Percentiles rank a stretch among this genome's conserved stretches.
These are phyloP conservation scores for Drosophila athabasca DNA, from an alignment of 1,140 invertebrate genomes.

Conservation along the genomic window DNA sequence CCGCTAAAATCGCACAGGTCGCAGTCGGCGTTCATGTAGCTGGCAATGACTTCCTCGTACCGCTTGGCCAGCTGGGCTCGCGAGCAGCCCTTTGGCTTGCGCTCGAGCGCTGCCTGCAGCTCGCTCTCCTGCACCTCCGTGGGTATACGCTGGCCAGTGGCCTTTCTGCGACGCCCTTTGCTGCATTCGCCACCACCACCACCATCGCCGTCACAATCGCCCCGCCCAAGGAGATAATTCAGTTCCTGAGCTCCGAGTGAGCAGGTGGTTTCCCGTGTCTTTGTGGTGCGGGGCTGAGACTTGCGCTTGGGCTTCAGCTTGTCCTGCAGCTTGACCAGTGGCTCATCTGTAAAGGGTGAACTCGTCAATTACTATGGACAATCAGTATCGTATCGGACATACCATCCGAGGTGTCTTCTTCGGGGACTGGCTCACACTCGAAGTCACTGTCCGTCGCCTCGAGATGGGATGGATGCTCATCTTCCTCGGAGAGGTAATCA, in stretches of 20 bases:
- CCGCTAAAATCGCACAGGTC: conserved; percentile 67
- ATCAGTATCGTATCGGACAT: not conserved
- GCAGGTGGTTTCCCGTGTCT: conserved; percentile 4
- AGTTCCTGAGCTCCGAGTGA: conserved; percentile 38
- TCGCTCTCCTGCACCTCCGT: conserved; percentile 43
- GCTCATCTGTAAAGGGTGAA: conserved; percentile 45
- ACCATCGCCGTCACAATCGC: conserved; percentile 24
- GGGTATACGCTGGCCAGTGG: not conserved
- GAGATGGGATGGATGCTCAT: conserved; percentile 7
- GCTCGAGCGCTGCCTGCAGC: conserved; percentile 56
- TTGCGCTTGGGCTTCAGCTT: conserved; percentile 59
- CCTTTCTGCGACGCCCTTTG: conserved; percentile 28
- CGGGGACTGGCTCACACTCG: conserved; percentile 5
- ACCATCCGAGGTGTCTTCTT: conserved; percentile 41
- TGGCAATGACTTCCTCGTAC: conserved; percentile 71
- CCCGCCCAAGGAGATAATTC: conserved; percentile 38
- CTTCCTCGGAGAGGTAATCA: conserved; percentile 20
- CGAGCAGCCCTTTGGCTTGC: conserved; percentile 70
- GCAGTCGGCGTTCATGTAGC: conserved; percentile 72
- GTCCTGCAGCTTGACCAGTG: conserved; percentile 52
- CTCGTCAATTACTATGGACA: not conserved
- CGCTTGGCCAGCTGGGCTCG: conserved; percentile 62
- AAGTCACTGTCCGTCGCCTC: conserved; percentile 24
- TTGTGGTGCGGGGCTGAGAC: conserved; percentile 2
- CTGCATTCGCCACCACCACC: conserved; percentile 14